Percentiles rank a stretch among this genome's conserved stretches.
These are phyloP conservation scores for Pseudochirops corinnae DNA, from an alignment of 2,797 vertebrate genomes.

Conservation along the genomic window DNA sequence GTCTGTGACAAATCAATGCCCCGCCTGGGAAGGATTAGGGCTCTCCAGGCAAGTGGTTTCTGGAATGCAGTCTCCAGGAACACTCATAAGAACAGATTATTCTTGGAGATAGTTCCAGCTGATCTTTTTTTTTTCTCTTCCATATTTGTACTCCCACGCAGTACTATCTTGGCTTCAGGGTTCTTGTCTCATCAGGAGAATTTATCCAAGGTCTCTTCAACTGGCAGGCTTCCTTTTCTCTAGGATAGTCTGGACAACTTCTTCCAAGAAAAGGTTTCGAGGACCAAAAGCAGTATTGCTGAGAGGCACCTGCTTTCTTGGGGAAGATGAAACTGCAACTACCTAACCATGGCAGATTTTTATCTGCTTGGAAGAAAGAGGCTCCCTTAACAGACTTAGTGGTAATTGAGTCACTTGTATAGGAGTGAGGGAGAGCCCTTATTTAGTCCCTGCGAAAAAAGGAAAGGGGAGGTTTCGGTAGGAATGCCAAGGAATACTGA, in stretches of 20 bases:
- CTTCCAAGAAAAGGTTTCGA: not conserved
- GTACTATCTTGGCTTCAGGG: not conserved
- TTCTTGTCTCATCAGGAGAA: not conserved
- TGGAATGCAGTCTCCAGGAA: not conserved
- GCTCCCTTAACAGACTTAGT: not conserved
- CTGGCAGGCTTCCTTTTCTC: not conserved
- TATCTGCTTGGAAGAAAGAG: not conserved
- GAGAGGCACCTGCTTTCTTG: not conserved
- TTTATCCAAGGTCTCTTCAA: not conserved
- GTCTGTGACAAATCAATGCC: not conserved
- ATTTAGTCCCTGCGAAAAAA: not conserved
- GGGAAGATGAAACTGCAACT: not conserved
- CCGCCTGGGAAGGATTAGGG: not conserved
- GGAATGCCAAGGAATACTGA: not conserved
- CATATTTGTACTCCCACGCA: not conserved
- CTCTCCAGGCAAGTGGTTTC: not conserved
- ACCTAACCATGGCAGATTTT: not conserved
- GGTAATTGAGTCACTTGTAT: not conserved
- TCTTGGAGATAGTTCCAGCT: not conserved
- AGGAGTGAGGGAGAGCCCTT: not conserved
- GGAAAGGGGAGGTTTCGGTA: not conserved
- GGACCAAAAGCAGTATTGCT: not conserved
- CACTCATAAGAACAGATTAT: not conserved
- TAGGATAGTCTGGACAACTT: not conserved
- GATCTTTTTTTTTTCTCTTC: not conserved